Evolutionary conservation across 2,113 vertebrate species (phyloP), one percentile per base, ranked within the genome.

Genomic region (Mustela lutreola): DNA sequence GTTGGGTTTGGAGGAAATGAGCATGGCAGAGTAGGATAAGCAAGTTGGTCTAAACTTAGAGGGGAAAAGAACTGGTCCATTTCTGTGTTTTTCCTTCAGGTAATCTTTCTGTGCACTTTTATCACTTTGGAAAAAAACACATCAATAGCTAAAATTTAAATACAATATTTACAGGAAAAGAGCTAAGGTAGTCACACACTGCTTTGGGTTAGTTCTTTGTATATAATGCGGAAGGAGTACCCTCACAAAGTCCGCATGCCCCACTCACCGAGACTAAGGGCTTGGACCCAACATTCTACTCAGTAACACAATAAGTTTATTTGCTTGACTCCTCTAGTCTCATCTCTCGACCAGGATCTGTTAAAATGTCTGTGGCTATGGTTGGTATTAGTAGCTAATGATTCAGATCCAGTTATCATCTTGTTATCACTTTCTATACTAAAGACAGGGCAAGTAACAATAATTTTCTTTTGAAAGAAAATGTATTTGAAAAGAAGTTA

Each of bases 401-500:
- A 95, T 50, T 83, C 79, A 60, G 42, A 75, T 63, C 31, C 60
- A 84, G n/a, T 67, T 45, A 28, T 76, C 28, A 75, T 76, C 36
- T 33, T 36, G 65, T 78, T 89, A 90, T 39, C 63, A 92, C 33
- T 92, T 70, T 31, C 70, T 85, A 95, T 21, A 88, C 31, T 70
- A 11, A 93, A 65, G 85, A 94, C n/a, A 91, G 6, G 22, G 21
- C 80, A 84, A 94, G 89, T 11, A 92, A 58, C 5, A 89, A 36
- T 36, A 36, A 36, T 36, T 36, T 36, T 36, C 36, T 80, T 70
- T 39, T 65, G 67, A 79, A 53, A 89, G 21, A 90, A 88, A 26
- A 90, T 18, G n/a, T 45, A 82, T 93, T 65, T 91, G 28, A 82
- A 96, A 97, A 93, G 15, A 85, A 93, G 78, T 71, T 33, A 73